phyloP scores from a whole-genome alignment of 2,113 vertebrate genomes.

The Stegastes partitus region DNA sequence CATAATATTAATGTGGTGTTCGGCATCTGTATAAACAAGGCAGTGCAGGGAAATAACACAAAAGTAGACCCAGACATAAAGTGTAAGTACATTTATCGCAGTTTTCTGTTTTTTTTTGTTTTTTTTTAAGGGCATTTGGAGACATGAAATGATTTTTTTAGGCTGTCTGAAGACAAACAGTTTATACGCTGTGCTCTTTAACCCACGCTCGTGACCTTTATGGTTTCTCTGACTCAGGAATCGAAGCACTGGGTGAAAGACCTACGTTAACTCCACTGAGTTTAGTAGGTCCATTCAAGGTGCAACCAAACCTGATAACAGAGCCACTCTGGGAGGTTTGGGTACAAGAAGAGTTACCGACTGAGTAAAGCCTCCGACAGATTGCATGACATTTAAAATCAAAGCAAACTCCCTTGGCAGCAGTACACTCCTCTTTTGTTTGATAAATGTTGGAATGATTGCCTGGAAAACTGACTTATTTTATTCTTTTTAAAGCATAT shows the following conservation, averaged over 20 bases:
- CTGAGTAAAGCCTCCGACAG: conserved; percentile 34
- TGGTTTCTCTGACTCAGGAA: conserved; percentile 3
- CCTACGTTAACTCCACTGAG: not conserved
- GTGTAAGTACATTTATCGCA: too few species aligned
- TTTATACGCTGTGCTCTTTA: not conserved
- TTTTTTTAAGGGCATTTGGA: not conserved
- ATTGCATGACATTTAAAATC: conserved; percentile 63
- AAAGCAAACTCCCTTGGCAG: conserved; percentile 40
- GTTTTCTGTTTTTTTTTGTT: too few species aligned
- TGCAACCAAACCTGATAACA: conserved; percentile 8
- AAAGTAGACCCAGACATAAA: too few species aligned
- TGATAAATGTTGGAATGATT: conserved; percentile 35
- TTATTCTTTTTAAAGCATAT: not conserved
- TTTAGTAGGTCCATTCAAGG: not conserved
- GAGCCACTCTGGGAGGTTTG: conserved; percentile 21
- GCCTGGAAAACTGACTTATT: not conserved
- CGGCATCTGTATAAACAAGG: too few species aligned
- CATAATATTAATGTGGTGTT: too few species aligned
- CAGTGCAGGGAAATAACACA: too few species aligned
- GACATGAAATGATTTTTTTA: not conserved
- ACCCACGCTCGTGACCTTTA: conserved; percentile 18
- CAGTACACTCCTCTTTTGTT: conserved; percentile 36
- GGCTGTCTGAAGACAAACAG: not conserved
- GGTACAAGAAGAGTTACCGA: conserved; percentile 4
- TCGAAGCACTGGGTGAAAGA: conserved; percentile 6